phyloP scores from a whole-genome alignment of 1,140 invertebrate species.

The Drosophila ercepeae region DNA sequence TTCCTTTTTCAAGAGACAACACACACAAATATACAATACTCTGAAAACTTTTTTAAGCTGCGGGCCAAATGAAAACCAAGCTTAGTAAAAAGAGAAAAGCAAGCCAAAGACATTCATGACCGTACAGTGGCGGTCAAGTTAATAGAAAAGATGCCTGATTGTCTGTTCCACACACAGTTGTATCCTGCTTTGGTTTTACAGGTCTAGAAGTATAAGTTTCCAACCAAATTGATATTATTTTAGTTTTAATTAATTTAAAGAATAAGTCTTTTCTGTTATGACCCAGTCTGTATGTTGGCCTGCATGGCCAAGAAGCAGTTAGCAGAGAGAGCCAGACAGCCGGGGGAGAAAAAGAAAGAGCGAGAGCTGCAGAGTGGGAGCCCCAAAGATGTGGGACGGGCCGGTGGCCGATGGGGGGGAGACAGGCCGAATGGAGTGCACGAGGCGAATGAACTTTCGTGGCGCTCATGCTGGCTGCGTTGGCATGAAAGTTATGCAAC shows the following conservation, averaged over 20 bases:
- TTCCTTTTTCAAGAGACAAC: conserved; percentile 71
- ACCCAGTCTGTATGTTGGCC: conserved; percentile 3
- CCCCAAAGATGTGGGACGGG: neutral
- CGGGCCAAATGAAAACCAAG: conserved; percentile 60
- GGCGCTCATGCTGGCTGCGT: conserved; percentile 68
- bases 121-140: conserved; percentile 15
- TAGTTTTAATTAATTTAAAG: neutral
- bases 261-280: neutral
- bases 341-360: conserved; percentile 28
- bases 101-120: conserved; percentile 35
- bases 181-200: too few species aligned
- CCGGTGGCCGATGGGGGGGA: neutral
- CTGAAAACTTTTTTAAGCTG: conserved; percentile 38
- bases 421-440: conserved; percentile 70
- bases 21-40: conserved; percentile 14
- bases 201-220: too few species aligned
- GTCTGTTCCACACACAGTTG: too few species aligned
- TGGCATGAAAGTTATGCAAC: conserved; percentile 82
- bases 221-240: too few species aligned
- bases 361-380: conserved; percentile 6
- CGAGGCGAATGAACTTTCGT: conserved; percentile 82
- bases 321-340: conserved; percentile 34
- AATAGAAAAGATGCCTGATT: too few species aligned
- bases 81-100: conserved; percentile 73
- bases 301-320: conserved; percentile 42